Evolutionary conservation across 2,113 vertebrate species (phyloP), one percentile per base, ranked within the genome.

Genomic region (Taurulus bubalis): DNA sequence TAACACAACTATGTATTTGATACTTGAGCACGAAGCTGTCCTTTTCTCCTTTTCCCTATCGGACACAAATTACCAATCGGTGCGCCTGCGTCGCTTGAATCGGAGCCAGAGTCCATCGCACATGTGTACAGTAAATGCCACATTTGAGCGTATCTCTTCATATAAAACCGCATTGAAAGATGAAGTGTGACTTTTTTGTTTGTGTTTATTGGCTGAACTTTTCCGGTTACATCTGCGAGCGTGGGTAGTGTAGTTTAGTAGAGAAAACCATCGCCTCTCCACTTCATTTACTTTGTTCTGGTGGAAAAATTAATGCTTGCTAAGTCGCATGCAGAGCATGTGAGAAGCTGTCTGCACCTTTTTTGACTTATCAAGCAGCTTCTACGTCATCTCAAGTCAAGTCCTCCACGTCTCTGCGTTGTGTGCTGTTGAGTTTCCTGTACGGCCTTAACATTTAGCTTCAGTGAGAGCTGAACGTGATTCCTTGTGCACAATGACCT

Each of bases 401-500:
- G 28, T 72, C 16, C 22, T 28, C 34, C 26, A 3, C 2, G 4
- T 26, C 76, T 64, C 14, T 6, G 3, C 14, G 32, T 34, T 30
- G 32, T 14, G 28, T 22, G 6, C 38, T 28, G 14, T 18, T 49
- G 15, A 26, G 18, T 40, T 55, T 42, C 70, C 6, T 78, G 36
- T 40, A 20, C 14, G 4, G 42, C 12, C 53, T 71, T 26, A 79
- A 42, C 42, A n/a, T 75, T 73, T 38, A 76, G 53, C 76, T 77
- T 8, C 30, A 38, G 49, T 38, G 2, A 32, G 53, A 79, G 45
- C 45, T 66, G 18, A 75, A 70, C 58, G 66, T 64, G 8, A 84
- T 38, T 79, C 66, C 28, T 67, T 77, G 36, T 65, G 51, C 55
- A 70, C 45, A 45, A 18, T 75, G 73, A 90, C 89, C 91, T 89